Percentiles rank a stretch among this genome's conserved stretches.
Conservation (phyloP, 2,888 invertebrate genomes). For the Mimumesa dahlbomi region DNA sequence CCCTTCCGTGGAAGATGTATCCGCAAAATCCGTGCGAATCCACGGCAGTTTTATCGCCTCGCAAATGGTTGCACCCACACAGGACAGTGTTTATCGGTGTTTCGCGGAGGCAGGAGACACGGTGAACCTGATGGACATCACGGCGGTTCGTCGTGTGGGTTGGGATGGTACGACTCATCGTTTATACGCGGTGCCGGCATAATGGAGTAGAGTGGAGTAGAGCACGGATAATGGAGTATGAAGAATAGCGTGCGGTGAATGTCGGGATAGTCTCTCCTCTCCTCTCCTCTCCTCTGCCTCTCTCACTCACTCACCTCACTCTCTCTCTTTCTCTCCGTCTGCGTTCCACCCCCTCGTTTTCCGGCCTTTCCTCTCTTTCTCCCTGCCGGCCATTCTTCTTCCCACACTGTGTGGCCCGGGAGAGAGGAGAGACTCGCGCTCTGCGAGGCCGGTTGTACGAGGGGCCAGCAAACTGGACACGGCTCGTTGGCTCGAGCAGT, state of each 20-base stretch:
- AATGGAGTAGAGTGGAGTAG: constrained; percentile 77
- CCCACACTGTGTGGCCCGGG: constrained; percentile 5
- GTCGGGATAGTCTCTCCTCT: constrained; percentile 55
- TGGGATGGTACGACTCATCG: constrained; percentile 65
- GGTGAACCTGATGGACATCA: constrained; percentile 62
- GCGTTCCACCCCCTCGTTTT: constrained; percentile 24
- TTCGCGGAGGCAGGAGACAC: constrained; percentile 51
- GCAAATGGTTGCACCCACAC: constrained; percentile 20
- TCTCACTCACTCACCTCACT: not conserved
- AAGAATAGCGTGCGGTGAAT: constrained; percentile 74
- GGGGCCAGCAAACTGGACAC: constrained; percentile 67
- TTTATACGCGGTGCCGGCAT: constrained; percentile 76
- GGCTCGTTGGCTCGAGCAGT: constrained; percentile 74
- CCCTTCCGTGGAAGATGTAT: no score
- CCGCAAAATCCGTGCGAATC: no score
- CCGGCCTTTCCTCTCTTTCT: constrained; percentile 33
- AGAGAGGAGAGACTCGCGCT: constrained; percentile 10
- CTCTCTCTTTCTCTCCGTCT: constrained; percentile 24
- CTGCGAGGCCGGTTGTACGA: constrained; percentile 27
- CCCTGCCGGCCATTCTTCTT: constrained; percentile 36
- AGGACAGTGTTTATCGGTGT: constrained; percentile 62
- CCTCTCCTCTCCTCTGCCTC: constrained; percentile 18
- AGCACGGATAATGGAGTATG: constrained; percentile 78
- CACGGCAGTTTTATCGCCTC: constrained; percentile 10
- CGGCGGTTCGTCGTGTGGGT: constrained; percentile 61